phyloP scores from a whole-genome alignment of 2,888 invertebrate species.

The Harpagoxenus sublaevis region DNA sequence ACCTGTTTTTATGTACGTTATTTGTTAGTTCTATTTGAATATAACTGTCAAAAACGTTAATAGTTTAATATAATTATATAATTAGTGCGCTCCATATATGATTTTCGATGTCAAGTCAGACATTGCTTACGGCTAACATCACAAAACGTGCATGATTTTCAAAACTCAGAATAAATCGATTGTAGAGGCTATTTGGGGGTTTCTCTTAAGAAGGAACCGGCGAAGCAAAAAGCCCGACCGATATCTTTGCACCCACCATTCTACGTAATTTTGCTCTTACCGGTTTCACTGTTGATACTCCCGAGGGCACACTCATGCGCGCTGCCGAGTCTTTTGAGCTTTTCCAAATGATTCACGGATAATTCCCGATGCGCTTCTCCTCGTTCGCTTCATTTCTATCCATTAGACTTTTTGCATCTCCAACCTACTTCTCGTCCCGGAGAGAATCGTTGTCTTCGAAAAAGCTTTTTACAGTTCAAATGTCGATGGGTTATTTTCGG shows the following conservation, averaged over 20 bases:
- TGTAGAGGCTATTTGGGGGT: slow-evolving; percentile 38
- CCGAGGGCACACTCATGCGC: slow-evolving; percentile 79
- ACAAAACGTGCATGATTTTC: neutral
- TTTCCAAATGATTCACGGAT: slow-evolving; percentile 83
- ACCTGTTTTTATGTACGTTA: neutral
- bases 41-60: neutral
- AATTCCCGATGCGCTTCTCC: slow-evolving; percentile 82
- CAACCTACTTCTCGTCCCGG: slow-evolving; percentile 25
- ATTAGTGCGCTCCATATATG: neutral
- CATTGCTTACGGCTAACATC: neutral
- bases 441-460: slow-evolving; percentile 52
- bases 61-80: neutral
- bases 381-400: slow-evolving; percentile 65
- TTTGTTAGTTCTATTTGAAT: neutral
- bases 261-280: slow-evolving; percentile 70
- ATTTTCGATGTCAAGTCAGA: neutral
- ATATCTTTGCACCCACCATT: slow-evolving; percentile 78
- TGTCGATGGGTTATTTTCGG: neutral
- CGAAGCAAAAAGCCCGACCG: slow-evolving; percentile 79
- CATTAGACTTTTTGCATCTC: slow-evolving; percentile 10
- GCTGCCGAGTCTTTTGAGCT: slow-evolving; percentile 82
- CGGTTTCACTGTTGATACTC: slow-evolving; percentile 81
- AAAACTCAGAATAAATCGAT: neutral
- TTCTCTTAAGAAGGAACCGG: slow-evolving; percentile 41
- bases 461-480: slow-evolving; percentile 10